phyloP scores from a whole-genome alignment of 92 coral and sea anemone species.

The Pocillopora grandis region DNA sequence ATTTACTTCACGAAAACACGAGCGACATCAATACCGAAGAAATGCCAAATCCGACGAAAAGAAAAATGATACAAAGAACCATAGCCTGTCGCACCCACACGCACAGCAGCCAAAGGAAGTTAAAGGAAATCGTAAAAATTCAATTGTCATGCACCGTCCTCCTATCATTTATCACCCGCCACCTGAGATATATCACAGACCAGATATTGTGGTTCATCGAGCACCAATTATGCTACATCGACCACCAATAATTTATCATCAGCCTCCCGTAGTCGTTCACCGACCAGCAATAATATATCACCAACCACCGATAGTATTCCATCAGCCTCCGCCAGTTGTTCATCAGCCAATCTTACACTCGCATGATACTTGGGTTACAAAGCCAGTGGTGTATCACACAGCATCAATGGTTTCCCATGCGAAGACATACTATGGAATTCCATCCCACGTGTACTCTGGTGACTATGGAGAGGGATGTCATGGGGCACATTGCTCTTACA shows the following conservation, averaged over 20 bases:
- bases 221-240: slow-evolving; percentile 96
- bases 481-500: slow-evolving; percentile 66
- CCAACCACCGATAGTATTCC: slow-evolving; percentile 96
- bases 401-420: slow-evolving; percentile 72
- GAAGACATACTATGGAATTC: slow-evolving; percentile 80
- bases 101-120: slow-evolving; percentile 75
- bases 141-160: slow-evolving; percentile 94
- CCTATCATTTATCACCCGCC: slow-evolving; percentile 99
- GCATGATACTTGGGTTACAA: slow-evolving; percentile 91
- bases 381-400: slow-evolving; percentile 80
- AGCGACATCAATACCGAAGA: slow-evolving; percentile 51
- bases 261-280: slow-evolving; percentile 97
- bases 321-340: slow-evolving; percentile 96
- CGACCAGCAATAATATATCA: slow-evolving; percentile 97
- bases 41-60: slow-evolving; percentile 27
- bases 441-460: slow-evolving; percentile 73
- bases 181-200: slow-evolving; percentile 98
- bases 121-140: slow-evolving; percentile 81
- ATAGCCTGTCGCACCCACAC: slow-evolving; percentile 32
- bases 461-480: slow-evolving; percentile 52
- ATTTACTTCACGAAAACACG: slow-evolving; percentile 15
- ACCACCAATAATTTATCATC: slow-evolving; percentile 95
- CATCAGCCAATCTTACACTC: slow-evolving; percentile 96
- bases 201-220: slow-evolving; percentile 98
- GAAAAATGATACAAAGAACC: slow-evolving; percentile 9